phyloP scores from a whole-genome alignment of 2,888 invertebrate species.

The Chaetogeoica ovagalla region DNA sequence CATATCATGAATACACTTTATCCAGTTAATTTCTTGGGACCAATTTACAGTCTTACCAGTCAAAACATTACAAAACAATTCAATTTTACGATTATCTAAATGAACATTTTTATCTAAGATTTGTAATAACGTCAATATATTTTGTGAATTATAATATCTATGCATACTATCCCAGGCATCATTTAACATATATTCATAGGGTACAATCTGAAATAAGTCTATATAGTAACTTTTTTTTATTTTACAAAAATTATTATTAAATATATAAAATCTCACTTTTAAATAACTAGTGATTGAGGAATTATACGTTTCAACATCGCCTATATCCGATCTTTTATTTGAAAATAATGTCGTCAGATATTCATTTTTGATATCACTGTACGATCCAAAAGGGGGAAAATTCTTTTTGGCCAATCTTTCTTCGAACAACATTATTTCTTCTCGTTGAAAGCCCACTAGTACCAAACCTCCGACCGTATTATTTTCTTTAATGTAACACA shows the following conservation, averaged over 20 bases:
- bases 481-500: conserved; percentile 29
- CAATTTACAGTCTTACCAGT: background rate
- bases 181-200: background rate
- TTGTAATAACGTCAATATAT: conserved; percentile 5
- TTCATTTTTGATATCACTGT: background rate
- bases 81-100: background rate
- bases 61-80: conserved; percentile 19
- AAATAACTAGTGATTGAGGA: conserved; percentile 22
- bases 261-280: background rate
- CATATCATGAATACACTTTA: background rate
- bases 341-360: background rate
- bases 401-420: conserved; percentile 23
- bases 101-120: background rate
- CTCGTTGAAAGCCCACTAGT: conserved; percentile 1
- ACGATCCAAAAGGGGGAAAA: conserved; percentile 13
- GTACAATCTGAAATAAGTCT: background rate
- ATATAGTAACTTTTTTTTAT: background rate
- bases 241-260: background rate
- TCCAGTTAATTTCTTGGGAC: background rate
- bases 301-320: background rate
- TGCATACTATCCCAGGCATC: background rate
- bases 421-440: conserved; percentile 31
- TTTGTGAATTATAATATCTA: conserved; percentile 30
- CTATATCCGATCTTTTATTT: background rate
- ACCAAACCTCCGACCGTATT: background rate